Evolutionary conservation across 2,888 invertebrate genomes (phyloP).

Genomic region (Spatulosminthurus flaviceps): DNA sequence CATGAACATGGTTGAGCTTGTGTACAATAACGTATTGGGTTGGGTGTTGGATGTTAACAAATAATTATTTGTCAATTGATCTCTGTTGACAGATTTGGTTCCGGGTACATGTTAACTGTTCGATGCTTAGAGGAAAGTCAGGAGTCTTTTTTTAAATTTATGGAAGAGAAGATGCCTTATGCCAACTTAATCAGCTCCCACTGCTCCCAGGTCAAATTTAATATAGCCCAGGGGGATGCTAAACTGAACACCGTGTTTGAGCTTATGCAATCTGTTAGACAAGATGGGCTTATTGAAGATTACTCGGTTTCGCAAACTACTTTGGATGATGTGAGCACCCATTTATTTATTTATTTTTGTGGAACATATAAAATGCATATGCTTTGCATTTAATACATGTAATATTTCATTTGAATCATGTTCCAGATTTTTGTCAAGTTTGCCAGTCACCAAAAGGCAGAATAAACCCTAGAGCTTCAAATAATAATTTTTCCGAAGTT

Average conservation of each 20-base stretch:
- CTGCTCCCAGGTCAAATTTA: conserved; percentile 62
- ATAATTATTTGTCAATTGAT: not conserved
- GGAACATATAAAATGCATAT: too few species aligned
- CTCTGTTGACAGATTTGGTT: conserved; percentile 63
- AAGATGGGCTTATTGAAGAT: conserved; percentile 67
- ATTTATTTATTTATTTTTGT: too few species aligned
- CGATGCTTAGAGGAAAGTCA: conserved; percentile 64
- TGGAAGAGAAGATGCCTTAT: conserved; percentile 65
- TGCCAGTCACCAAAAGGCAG: conserved; percentile 67
- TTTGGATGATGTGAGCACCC: conserved; percentile 6
- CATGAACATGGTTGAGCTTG: too few species aligned
- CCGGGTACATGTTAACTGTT: conserved; percentile 66
- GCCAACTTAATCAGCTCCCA: conserved; percentile 65
- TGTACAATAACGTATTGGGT: too few species aligned
- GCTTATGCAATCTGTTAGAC: conserved; percentile 65
- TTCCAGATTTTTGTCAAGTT: conserved; percentile 69
- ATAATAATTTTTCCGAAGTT: too few species aligned
- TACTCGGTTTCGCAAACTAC: too few species aligned
- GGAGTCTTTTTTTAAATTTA: conserved; percentile 65
- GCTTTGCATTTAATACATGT: not conserved
- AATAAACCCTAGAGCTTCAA: too few species aligned
- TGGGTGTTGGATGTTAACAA: not conserved
- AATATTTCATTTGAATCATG: conserved; percentile 16
- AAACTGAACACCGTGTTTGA: conserved; percentile 67
- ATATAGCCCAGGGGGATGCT: conserved; percentile 61